Conservation (phyloP, 2,113 vertebrate species). For the Etia nguti region DNA sequence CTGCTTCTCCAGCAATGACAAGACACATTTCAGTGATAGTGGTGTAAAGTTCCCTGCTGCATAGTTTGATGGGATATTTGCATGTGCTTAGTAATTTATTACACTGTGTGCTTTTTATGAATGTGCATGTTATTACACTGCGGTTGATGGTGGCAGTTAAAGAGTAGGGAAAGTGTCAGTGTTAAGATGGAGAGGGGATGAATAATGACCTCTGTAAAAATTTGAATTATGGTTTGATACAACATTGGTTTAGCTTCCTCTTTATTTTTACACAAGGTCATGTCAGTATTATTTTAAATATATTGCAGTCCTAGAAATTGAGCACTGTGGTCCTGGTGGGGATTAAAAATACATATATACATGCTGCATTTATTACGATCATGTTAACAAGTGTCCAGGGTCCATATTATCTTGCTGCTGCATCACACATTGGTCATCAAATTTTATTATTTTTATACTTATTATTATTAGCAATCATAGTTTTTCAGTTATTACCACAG, state of each 20-base stretch:
- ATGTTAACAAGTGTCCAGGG: not conserved
- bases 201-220: conserved; percentile 25
- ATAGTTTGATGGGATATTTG: conserved; percentile 22
- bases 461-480: not conserved
- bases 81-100: conserved; percentile 30
- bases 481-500: not conserved
- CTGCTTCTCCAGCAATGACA: not conserved
- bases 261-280: conserved; percentile 47
- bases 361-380: not conserved
- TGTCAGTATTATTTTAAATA: not conserved
- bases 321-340: not conserved
- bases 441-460: not conserved
- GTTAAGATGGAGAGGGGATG: conserved; percentile 4
- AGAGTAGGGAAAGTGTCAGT: conserved; percentile 23
- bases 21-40: not conserved
- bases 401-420: not conserved
- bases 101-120: conserved; percentile 15
- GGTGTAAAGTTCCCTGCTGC: not conserved
- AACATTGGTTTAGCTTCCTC: conserved; percentile 37
- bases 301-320: not conserved
- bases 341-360: not conserved
- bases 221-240: conserved; percentile 37
- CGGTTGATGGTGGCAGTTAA: conserved; percentile 39
- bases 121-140: conserved; percentile 27
- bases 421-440: not conserved